phyloP scores from a whole-genome alignment of 2,888 invertebrate genomes.

The Eupithecia inturbata region DNA sequence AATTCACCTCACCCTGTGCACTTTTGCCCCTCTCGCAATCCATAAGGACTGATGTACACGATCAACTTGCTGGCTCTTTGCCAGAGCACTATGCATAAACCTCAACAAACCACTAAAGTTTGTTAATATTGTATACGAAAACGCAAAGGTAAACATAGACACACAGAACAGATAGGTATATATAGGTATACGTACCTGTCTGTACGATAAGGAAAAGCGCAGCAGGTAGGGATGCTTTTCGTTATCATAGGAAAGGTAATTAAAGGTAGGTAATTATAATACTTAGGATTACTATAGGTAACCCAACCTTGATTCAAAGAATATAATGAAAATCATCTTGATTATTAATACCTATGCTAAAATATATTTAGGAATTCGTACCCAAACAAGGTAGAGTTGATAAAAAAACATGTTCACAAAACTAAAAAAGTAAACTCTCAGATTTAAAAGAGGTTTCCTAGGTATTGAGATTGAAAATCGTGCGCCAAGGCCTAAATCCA shows the following conservation, averaged over 20 bases:
- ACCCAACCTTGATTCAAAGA: too few species aligned
- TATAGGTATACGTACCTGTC: too few species aligned
- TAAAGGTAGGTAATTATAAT: too few species aligned
- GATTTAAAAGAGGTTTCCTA: neutral
- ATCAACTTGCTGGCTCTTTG: conserved; percentile 16
- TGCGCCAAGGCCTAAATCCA: conserved; percentile 17
- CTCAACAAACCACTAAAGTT: conserved; percentile 6
- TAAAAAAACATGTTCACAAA: neutral
- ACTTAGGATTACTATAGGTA: too few species aligned
- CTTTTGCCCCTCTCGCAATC: conserved; percentile 38
- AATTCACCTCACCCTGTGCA: conserved; percentile 45
- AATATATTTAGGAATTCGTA: too few species aligned
- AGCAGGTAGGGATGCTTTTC: too few species aligned
- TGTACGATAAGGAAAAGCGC: too few species aligned
- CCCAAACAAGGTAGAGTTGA: neutral
- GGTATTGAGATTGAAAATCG: neutral
- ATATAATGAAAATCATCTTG: too few species aligned
- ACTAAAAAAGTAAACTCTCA: neutral
- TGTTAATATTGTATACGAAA: neutral
- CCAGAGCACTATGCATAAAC: conserved; percentile 7
- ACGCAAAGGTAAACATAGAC: conserved; percentile 2
- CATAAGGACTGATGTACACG: conserved; percentile 21
- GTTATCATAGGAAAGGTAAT: too few species aligned
- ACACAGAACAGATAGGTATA: too few species aligned
- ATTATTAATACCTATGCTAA: too few species aligned